A percentile compares a stretch with the other conserved stretches of the same genome.
Conservation (phyloP, 2,888 invertebrate species). For the Eupithecia vulgata region DNA sequence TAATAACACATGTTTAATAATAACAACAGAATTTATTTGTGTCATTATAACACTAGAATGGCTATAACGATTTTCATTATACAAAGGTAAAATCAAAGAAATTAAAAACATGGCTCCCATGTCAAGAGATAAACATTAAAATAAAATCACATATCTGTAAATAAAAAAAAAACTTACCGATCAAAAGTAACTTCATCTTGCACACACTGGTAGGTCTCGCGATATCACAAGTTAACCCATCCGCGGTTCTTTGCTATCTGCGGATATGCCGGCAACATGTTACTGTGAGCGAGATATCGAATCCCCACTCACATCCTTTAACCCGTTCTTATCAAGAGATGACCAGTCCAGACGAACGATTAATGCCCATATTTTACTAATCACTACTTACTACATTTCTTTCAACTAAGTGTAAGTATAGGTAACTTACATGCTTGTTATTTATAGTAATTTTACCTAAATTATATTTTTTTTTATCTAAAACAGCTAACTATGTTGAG, state of each 20-base stretch:
- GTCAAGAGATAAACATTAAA: neutral
- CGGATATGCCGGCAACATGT: neutral
- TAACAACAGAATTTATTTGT: neutral
- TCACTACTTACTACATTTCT: neutral
- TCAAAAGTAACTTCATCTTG: conserved; percentile 17
- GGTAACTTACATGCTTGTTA: too few species aligned
- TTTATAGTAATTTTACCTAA: too few species aligned
- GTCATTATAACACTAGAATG: neutral
- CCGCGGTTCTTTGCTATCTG: conserved; percentile 8
- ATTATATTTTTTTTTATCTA: too few species aligned
- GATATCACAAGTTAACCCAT: neutral
- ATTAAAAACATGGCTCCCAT: neutral
- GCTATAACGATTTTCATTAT: neutral
- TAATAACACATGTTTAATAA: neutral
- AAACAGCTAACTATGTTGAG: too few species aligned
- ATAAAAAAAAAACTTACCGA: conserved; percentile 15
- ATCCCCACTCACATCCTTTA: conserved; percentile 21
- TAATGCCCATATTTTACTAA: neutral
- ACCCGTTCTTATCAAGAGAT: conserved; percentile 18
- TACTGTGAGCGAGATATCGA: conserved; percentile 16
- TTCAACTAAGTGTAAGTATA: too few species aligned
- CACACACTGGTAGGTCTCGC: conserved; percentile 7
- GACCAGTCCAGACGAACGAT: neutral
- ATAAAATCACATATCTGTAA: neutral
- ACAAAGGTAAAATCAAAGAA: neutral